Evolutionary conservation across 2,888 invertebrate species (phyloP), one percentile per base, ranked within the genome.

Genomic region (Drosophila siamana): DNA sequence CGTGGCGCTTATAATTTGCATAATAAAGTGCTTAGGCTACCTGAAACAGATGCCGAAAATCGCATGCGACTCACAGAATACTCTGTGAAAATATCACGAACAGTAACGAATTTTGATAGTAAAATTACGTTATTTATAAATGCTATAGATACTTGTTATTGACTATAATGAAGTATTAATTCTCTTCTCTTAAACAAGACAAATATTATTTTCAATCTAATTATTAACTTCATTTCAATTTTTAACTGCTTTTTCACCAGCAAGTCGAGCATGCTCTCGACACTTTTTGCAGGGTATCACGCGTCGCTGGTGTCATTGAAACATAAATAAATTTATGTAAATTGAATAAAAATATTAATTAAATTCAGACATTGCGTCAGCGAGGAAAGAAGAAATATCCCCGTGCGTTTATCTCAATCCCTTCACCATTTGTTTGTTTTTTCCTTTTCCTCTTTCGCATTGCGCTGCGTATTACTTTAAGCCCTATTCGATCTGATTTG

Each of bases 21-120:
- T 83, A 83, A 85, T 83, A 87, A 83, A 87, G 88, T 83, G 86
- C 82, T 87, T 85, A 85, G 86, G 86, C 83, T 83, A 83, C 83
- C 86, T 87, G 82, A 81, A 83, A 78, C 70, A 73, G 81, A 70
- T 80, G 78, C 74, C 61, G 15, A 56, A 15, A 50, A 41, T 50
- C 13, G 24, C 51, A 15, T 8, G 19, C 30, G 55, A 36, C 55
- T 44, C 9, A 22, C 22, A 2, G 15, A 24, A 24, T 55, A 44
- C 44, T 22, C 24, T 33, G 24, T 33, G 22, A 9, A 13, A 9
- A 33, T 2, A 9, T 3, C 3, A 6, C 1, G 4, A 13, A 24
- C 9, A 0, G 0, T 16, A 9, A 36, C 0, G 7, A 13, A 28
- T 28, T 28, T 30, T 2, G 30, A 30, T 1, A n/a, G n/a, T 11